Evolutionary conservation across 2,888 invertebrate species (phyloP).

Genomic region (Thymelicus acteon): DNA sequence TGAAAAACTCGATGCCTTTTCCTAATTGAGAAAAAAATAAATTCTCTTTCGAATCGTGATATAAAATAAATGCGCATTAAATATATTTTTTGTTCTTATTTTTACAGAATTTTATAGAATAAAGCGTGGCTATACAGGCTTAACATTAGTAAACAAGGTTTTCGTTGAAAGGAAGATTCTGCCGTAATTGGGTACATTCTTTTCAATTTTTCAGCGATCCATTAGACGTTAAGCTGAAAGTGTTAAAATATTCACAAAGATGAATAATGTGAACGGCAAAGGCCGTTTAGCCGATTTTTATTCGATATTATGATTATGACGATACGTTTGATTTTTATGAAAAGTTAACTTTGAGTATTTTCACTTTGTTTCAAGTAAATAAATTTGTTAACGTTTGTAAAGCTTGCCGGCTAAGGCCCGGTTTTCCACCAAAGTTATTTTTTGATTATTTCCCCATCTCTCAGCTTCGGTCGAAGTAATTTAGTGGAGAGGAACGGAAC

Average conservation of each 20-base stretch:
- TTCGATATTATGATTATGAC: conserved; percentile 1
- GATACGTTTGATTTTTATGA: not conserved
- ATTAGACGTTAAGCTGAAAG: conserved; percentile 54
- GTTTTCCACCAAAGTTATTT: no score
- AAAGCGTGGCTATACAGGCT: conserved; percentile 13
- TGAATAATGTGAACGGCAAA: conserved; percentile 49
- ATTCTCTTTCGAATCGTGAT: not conserved
- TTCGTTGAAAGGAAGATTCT: conserved; percentile 49
- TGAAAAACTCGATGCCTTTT: no score
- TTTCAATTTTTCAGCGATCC: conserved; percentile 58
- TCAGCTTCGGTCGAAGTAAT: no score
- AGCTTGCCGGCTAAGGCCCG: no score
- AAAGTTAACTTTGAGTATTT: not conserved
- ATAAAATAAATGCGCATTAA: not conserved
- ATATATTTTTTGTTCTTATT: conserved; percentile 9
- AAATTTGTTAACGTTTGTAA: no score
- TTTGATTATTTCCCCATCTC: no score
- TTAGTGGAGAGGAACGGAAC: no score
- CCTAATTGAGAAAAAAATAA: not conserved
- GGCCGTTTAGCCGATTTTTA: conserved; percentile 25
- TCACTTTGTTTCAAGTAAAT: no score
- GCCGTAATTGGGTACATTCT: conserved; percentile 56
- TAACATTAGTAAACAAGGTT: conserved; percentile 18
- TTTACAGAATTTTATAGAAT: not conserved
- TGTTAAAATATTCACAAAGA: conserved; percentile 60